Percentiles rank a stretch among this genome's conserved stretches.
These are phyloP conservation scores for Lepidocyrtoides sp. DNA, from an alignment of 2,888 invertebrate species.

Conservation along the genomic window DNA sequence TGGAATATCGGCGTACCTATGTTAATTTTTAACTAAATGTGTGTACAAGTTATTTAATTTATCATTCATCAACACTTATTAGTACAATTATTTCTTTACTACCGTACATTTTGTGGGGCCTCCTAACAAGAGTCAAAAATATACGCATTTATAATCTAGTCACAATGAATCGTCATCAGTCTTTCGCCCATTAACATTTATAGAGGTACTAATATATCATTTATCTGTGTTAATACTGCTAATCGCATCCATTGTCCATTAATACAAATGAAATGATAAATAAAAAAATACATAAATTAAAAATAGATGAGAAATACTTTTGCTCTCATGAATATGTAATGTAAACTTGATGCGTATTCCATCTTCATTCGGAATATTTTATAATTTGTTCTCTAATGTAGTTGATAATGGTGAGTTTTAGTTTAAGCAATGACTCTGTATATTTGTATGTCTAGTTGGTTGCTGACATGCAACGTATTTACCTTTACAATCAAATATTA, in stretches of 20 bases:
- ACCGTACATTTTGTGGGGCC: not conserved
- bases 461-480: not conserved
- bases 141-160: not conserved
- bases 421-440: too few species aligned
- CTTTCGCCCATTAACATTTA: slow-evolving; percentile 17
- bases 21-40: not conserved
- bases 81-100: not conserved
- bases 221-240: slow-evolving; percentile 26
- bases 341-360: too few species aligned
- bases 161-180: not conserved
- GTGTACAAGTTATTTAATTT: slow-evolving; percentile 1
- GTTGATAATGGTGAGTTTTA: too few species aligned
- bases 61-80: not conserved
- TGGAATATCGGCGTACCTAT: not conserved
- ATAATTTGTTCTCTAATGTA: too few species aligned
- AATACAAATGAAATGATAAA: not conserved
- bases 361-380: too few species aligned
- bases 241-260: not conserved
- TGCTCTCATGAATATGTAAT: too few species aligned
- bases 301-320: too few species aligned
- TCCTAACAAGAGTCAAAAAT: slow-evolving; percentile 6
- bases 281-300: not conserved
- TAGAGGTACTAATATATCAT: not conserved
- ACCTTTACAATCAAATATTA: too few species aligned
- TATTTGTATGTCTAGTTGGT: not conserved